Evolutionary conservation across 1,140 invertebrate species (phyloP), one percentile per base, ranked within the genome.

Genomic region (Leptinotarsa lineolata): DNA sequence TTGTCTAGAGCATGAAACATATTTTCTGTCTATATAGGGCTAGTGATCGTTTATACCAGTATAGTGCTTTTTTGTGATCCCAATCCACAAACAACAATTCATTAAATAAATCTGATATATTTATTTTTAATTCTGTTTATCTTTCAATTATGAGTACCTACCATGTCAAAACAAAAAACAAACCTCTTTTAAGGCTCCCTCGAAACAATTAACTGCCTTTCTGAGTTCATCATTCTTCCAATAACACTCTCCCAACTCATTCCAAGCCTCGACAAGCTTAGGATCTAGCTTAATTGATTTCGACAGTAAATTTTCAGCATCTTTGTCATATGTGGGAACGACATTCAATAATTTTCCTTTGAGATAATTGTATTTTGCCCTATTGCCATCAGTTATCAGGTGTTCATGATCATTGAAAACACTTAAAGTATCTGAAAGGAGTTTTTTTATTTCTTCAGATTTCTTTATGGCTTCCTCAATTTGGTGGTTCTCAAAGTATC

Each of bases 281-380:
- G 94, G 94, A 82, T 95, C 92, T 18, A 96, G 85, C 86, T 96
- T 96, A 1, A 96, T 91, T 63, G 94, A 91, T 86, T 94, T 94
- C 39, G 92, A 92, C 21, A 96, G 84, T 39, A 89, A 86, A 78
- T 93, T 91, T 74, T 92, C 90, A 0, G 93, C 92, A 79, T 92
- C 87, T 44, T 88, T 84, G 78, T 89, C 89, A 84, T 91, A 93
- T 45, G 89, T 86, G 4, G 90, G 86, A n/a, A 87, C 84, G 1
- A 95, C 90, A 86, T 96, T 96, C 54, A 94, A 87, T 24, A 91
- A 89, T 81, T 90, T 90, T 2, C 94, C 95, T 79, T 91, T 90
- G 69, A 95, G 85, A 82, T 92, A 93, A 72, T 91, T 89, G 85
- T 91, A 94, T 71, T 90, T 87, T 2, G 92, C 92, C 80, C 88